Conservation (phyloP, 2,888 invertebrate genomes). For the Aethes cnicana region DNA sequence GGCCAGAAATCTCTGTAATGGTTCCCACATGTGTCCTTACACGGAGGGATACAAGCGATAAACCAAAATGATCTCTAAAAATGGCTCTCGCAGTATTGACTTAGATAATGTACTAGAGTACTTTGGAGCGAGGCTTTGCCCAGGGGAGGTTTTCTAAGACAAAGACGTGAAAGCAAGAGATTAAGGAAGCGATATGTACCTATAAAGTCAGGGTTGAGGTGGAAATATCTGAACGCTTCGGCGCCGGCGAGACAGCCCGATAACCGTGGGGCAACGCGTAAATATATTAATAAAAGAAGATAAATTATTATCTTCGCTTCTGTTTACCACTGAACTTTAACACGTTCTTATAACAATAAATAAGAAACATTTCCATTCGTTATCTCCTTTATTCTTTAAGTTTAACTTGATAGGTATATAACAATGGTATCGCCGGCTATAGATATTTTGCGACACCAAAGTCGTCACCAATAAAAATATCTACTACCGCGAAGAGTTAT, state of each 20-base stretch:
- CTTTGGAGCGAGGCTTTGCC: slow-evolving; percentile 45
- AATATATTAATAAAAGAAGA: slow-evolving; percentile 36
- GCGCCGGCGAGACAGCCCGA: slow-evolving; percentile 43
- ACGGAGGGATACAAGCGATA: slow-evolving; percentile 72
- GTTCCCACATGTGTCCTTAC: slow-evolving; percentile 68
- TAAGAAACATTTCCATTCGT: no score
- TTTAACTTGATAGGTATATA: no score
- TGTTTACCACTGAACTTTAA: neutral
- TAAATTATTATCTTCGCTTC: slow-evolving; percentile 1
- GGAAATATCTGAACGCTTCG: slow-evolving; percentile 51
- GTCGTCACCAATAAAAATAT: no score
- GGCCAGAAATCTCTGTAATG: slow-evolving; percentile 68
- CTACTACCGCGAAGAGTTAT: no score
- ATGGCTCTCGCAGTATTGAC: slow-evolving; percentile 72
- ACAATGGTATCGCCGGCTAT: no score
- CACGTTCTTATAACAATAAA: no score
- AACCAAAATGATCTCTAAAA: slow-evolving; percentile 73
- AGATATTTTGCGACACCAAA: no score
- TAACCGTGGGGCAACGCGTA: slow-evolving; percentile 46
- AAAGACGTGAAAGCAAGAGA: slow-evolving; percentile 65
- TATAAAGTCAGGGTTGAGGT: slow-evolving; percentile 50
- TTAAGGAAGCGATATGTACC: slow-evolving; percentile 62
- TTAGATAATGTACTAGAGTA: slow-evolving; percentile 69
- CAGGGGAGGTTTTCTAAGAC: slow-evolving; percentile 66
- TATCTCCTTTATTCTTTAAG: no score